Conservation (phyloP, 2,113 vertebrate genomes). For the Corydoras maculifer region DNA sequence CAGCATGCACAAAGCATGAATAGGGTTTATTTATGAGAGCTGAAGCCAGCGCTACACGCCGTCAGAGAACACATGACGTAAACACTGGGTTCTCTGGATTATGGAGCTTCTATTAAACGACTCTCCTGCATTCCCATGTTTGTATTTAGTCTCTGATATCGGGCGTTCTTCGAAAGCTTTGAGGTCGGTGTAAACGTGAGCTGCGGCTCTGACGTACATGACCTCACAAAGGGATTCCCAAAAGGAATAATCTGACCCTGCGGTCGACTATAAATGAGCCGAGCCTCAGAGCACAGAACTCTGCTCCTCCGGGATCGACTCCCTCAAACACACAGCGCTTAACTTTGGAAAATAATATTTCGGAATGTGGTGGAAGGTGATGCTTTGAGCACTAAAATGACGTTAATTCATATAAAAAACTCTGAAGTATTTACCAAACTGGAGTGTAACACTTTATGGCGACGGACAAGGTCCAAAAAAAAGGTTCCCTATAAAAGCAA, state of each 20-base stretch:
- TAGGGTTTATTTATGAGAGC: not conserved
- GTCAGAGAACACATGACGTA: not conserved
- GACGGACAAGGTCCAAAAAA: no score
- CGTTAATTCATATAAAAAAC: no score
- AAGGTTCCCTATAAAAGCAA: no score
- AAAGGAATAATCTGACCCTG: not conserved
- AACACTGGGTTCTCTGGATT: not conserved
- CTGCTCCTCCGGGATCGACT: slow-evolving; percentile 12
- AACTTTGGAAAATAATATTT: slow-evolving; percentile 19
- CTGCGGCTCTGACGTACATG: not conserved
- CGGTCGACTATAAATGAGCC: slow-evolving; percentile 7
- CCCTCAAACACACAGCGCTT: not conserved
- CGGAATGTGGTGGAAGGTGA: not conserved
- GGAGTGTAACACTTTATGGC: no score
- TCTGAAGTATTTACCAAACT: no score
- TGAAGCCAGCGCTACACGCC: no score
- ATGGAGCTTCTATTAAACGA: not conserved
- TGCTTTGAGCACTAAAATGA: no score
- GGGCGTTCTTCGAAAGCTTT: not conserved
- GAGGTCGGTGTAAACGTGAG: not conserved
- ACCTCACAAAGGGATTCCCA: not conserved
- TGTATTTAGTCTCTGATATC: not conserved
- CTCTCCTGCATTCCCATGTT: not conserved
- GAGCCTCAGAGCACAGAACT: no score
- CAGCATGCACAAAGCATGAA: not conserved